Evolutionary conservation across 1,140 invertebrate genomes (phyloP).

Genomic region (Brachionus paranguensis): DNA sequence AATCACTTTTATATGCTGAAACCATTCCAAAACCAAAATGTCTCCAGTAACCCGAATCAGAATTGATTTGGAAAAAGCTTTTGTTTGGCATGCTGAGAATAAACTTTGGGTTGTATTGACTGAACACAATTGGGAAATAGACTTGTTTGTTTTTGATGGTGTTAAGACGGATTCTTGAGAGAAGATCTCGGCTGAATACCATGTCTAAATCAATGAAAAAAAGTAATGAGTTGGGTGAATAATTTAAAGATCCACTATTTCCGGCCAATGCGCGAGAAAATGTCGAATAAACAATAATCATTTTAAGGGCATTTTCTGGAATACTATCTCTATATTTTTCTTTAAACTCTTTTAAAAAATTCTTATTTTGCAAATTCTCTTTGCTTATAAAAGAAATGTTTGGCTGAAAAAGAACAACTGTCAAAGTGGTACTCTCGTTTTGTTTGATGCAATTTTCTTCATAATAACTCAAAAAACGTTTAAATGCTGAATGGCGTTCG

Average conservation of each 20-base stretch:
- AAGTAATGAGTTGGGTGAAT: slow-evolving; percentile 58
- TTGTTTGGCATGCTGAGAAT: slow-evolving; percentile 61
- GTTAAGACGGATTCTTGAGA: slow-evolving; percentile 47
- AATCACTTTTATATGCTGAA: slow-evolving; percentile 73
- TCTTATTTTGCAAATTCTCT: not conserved
- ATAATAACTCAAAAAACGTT: not conserved
- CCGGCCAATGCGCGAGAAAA: slow-evolving; percentile 45
- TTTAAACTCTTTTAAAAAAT: not conserved
- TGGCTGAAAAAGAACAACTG: not conserved
- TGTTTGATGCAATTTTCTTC: not conserved
- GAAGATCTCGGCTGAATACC: slow-evolving; percentile 48
- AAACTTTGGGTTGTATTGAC: slow-evolving; percentile 67
- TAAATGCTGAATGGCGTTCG: not conserved
- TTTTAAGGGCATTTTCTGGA: not conserved
- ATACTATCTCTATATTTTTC: not conserved
- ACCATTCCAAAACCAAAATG: slow-evolving; percentile 80
- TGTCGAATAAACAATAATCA: not conserved
- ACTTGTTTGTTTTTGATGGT: slow-evolving; percentile 63
- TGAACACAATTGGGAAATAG: slow-evolving; percentile 78
- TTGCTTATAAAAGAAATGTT: not conserved
- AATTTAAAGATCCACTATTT: slow-evolving; percentile 54
- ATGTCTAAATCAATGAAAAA: slow-evolving; percentile 65
- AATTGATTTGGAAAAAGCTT: slow-evolving; percentile 70
- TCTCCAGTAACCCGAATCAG: slow-evolving; percentile 75
- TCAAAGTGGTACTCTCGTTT: not conserved